These are phyloP conservation scores for Campoplex nolae DNA, from an alignment of 2,888 invertebrate genomes.

Conservation along the genomic window DNA sequence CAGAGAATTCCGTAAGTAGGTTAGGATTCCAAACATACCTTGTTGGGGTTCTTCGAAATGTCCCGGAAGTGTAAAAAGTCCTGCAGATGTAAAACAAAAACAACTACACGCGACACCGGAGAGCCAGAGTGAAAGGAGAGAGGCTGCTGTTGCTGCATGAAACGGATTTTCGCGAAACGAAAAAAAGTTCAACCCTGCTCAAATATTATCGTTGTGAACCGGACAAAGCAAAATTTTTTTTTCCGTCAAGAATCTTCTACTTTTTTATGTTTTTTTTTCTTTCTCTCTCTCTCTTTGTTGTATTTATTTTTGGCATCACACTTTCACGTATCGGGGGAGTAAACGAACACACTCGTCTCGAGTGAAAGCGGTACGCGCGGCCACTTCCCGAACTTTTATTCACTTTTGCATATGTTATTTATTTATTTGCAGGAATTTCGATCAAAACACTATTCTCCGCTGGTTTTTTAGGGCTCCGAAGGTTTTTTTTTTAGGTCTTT, in stretches of 20 bases:
- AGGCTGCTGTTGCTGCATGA: background rate
- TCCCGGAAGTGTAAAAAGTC: background rate
- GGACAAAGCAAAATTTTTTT: background rate
- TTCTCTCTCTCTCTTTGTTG: background rate
- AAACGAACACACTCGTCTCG: background rate
- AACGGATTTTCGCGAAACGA: background rate
- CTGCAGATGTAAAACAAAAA: background rate
- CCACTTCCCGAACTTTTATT: background rate
- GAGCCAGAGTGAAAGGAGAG: background rate
- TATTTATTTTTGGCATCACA: constrained; percentile 27
- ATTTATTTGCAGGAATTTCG: background rate
- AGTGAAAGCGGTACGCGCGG: constrained; percentile 46
- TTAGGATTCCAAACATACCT: constrained; percentile 34
- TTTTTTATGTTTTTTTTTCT: background rate
- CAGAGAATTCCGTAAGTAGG: background rate
- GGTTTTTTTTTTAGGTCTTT: background rate
- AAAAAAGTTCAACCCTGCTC: background rate
- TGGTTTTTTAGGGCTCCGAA: too few relatives aligned
- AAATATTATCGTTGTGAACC: background rate
- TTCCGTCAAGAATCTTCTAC: background rate
- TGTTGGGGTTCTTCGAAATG: constrained; percentile 5
- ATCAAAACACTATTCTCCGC: background rate
- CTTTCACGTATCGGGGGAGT: constrained; percentile 25
- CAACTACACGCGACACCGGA: background rate
- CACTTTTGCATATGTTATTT: constrained; percentile 3